Evolutionary conservation across 2,797 vertebrate species (phyloP), one percentile per base, ranked within the genome.

Genomic region (Lithobates pipiens): DNA sequence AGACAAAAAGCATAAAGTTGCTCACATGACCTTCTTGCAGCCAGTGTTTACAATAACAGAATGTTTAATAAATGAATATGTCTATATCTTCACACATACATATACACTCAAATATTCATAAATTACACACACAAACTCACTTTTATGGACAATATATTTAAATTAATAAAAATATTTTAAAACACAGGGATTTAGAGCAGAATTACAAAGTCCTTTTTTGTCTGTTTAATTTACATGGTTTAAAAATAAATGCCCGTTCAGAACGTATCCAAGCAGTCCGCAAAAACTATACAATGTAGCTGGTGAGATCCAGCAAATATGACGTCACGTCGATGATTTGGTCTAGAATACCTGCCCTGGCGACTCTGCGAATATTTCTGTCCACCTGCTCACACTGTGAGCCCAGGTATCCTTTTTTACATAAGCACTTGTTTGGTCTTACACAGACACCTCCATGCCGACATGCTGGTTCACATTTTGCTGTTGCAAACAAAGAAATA

Each of bases 281-380:
- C 89, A 90, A 32, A 86, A 91, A 94, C 96, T 99, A 99, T 96
- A 99, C 97, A 90, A 99, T 98, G 81, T 98, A 99, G 94, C 97
- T 97, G 92, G 97, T 99, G 92, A 99, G 96, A 92, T 99, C 97
- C 91, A 99, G 95, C 94, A 99, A 94, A 92, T 99, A 99, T 85
- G 98, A 98, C 87, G 98, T 99, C 96, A 99, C 97, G 93, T 97
- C 97, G 89, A 99, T 97, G 95, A 99, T 97, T 94, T 98, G 97
- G 93, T 97, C 98, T 90, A 99, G 94, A 92, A 99, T 96, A 95
- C 98, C 97, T 90, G 97, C 96, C 92, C 97, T 96, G 91, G 96
- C 95, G 91, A 96, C 93, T 93, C 94, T 94, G 91, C 93, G 94
- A 90, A 96, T 93, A 88, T 96, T 97, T 90, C 94, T 95, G 92